Conservation (phyloP, 2,113 vertebrate species). For the Orientallactaga bullata region DNA sequence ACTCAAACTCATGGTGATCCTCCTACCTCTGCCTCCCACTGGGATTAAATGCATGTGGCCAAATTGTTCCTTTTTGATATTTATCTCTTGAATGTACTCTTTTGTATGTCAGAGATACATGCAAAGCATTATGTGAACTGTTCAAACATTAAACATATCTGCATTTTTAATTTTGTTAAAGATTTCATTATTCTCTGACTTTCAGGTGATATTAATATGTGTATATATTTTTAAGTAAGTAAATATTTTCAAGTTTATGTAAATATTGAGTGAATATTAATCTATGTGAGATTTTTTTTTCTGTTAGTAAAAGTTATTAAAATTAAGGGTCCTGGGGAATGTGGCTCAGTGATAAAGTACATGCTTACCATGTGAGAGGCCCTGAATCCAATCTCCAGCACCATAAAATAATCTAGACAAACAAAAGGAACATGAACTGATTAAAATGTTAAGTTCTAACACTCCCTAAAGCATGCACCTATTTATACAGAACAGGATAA, state of each 20-base stretch:
- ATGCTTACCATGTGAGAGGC: background rate
- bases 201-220: constrained; percentile 16
- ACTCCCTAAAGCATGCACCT: background rate
- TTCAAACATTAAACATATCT: background rate
- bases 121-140: background rate
- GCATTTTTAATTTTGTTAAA: background rate
- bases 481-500: constrained; percentile 18
- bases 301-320: background rate
- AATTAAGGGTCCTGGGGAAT: background rate
- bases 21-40: too few species aligned
- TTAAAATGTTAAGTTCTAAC: constrained; percentile 1
- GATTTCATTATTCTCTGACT: constrained; percentile 34
- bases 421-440: background rate
- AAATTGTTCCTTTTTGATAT: background rate
- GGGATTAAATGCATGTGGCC: too few species aligned
- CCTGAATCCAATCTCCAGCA: background rate
- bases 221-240: background rate
- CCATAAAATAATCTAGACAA: background rate
- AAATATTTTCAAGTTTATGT: constrained; percentile 15
- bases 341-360: background rate
- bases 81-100: background rate
- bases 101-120: background rate
- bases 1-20: too few species aligned
- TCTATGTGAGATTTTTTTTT: background rate
- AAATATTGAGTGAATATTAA: constrained; percentile 19